These are phyloP conservation scores for Schizopygopsis pylzovi DNA, from an alignment of 2,797 vertebrate genomes.

Conservation along the genomic window DNA sequence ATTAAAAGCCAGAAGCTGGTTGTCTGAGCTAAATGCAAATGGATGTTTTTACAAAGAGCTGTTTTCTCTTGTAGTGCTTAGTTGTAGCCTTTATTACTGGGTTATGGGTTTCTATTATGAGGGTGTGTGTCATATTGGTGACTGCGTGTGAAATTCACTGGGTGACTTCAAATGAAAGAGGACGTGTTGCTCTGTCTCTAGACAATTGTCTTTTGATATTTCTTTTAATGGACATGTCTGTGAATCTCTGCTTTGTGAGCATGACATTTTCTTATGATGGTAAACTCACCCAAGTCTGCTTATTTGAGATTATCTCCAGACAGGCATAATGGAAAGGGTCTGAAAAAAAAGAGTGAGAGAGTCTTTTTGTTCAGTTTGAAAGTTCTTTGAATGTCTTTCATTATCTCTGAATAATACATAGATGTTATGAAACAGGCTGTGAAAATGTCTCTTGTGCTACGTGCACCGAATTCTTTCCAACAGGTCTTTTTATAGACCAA, in stretches of 20 bases:
- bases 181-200: slow-evolving; percentile 9
- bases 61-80: slow-evolving; percentile 32
- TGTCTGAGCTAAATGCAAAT: slow-evolving; percentile 61
- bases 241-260: slow-evolving; percentile 3
- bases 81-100: slow-evolving; percentile 35
- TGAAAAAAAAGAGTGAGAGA: slow-evolving; percentile 42
- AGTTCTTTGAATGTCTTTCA: slow-evolving; percentile 6
- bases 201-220: slow-evolving; percentile 36
- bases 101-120: slow-evolving; percentile 26
- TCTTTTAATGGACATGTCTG: background rate
- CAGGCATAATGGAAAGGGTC: slow-evolving; percentile 41
- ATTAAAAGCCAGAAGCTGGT: slow-evolving; percentile 48
- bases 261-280: slow-evolving; percentile 37
- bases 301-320: slow-evolving; percentile 40
- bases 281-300: slow-evolving; percentile 44
- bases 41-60: slow-evolving; percentile 33
- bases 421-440: slow-evolving; percentile 23
- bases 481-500: background rate
- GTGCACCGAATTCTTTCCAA: background rate
- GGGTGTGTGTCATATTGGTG: slow-evolving; percentile 1
- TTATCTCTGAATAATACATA: slow-evolving; percentile 28
- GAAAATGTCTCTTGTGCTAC: slow-evolving; percentile 1
- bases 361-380: slow-evolving; percentile 44
- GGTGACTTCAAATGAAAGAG: background rate
- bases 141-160: slow-evolving; percentile 22